Percentiles rank a stretch among this genome's conserved stretches.
phyloP scores from a whole-genome alignment of 2,113 vertebrate species.

The Turdus rufiventris region DNA sequence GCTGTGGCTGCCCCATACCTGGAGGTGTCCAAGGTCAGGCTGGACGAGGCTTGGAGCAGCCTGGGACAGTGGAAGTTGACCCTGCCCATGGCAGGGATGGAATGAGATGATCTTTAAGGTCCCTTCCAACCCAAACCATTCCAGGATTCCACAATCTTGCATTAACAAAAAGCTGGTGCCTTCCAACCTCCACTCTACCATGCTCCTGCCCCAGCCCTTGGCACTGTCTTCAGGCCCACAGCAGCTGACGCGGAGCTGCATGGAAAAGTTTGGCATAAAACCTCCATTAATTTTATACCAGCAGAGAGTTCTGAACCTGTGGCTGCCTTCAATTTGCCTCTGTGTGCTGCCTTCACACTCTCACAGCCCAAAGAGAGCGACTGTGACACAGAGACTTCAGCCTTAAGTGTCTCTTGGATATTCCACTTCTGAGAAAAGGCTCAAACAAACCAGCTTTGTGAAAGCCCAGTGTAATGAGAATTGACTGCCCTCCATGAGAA shows the following conservation, averaged over 20 bases:
- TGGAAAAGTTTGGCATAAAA: neutral
- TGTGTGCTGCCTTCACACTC: neutral
- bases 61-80: neutral
- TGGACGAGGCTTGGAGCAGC: fast-evolving
- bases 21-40: fast-evolving
- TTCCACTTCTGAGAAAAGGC: neutral
- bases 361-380: neutral
- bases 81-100: neutral
- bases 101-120: neutral
- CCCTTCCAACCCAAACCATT: neutral
- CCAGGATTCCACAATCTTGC: neutral
- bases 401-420: neutral
- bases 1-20: neutral
- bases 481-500: conserved; percentile 20
- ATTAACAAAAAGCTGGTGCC: neutral
- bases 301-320: neutral
- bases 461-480: conserved; percentile 11
- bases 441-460: neutral
- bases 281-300: neutral
- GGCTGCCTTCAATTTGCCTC: neutral
- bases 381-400: neutral
- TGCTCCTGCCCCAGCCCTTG: neutral
- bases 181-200: neutral
- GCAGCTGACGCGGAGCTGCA: neutral
- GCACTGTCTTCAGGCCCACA: neutral